A percentile compares a stretch with the other conserved stretches of the same genome.
Evolutionary conservation across 2,113 vertebrate genomes (phyloP).

Genomic region (Rhagologus leucostigma): DNA sequence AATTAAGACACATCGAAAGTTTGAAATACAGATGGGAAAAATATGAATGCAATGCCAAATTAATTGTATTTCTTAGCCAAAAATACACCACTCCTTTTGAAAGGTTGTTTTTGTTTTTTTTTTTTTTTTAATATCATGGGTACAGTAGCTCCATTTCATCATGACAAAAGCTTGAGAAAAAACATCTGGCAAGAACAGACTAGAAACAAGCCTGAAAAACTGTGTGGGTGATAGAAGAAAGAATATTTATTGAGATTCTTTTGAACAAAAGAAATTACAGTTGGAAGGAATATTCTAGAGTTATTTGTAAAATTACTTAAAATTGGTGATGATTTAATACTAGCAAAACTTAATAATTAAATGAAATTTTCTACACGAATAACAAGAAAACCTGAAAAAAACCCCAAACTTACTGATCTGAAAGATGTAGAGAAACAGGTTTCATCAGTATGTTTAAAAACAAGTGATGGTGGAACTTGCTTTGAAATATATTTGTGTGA

Average conservation of each 20-base stretch:
- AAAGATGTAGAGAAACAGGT: not conserved
- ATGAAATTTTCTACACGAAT: not conserved
- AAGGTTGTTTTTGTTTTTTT: not conserved
- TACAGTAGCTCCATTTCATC: not conserved
- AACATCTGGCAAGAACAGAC: constrained; percentile 12
- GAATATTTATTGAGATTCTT: not conserved
- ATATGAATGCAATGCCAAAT: not conserved
- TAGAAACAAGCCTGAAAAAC: constrained; percentile 1
- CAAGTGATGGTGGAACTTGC: not conserved
- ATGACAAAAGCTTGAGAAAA: constrained; percentile 7
- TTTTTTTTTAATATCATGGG: not conserved
- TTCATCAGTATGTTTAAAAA: not conserved
- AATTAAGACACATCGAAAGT: not conserved
- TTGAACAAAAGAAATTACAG: not conserved
- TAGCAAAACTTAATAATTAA: not conserved
- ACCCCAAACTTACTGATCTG: not conserved
- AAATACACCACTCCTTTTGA: not conserved
- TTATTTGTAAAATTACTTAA: not conserved
- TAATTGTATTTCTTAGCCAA: not conserved
- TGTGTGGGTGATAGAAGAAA: not conserved
- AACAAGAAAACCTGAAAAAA: not conserved
- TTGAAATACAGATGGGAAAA: not conserved
- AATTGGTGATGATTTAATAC: not conserved
- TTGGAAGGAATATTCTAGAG: not conserved
- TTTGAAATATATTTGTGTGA: not conserved